phyloP scores from a whole-genome alignment of 1,140 invertebrate genomes.

The Euwallacea fornicatus region DNA sequence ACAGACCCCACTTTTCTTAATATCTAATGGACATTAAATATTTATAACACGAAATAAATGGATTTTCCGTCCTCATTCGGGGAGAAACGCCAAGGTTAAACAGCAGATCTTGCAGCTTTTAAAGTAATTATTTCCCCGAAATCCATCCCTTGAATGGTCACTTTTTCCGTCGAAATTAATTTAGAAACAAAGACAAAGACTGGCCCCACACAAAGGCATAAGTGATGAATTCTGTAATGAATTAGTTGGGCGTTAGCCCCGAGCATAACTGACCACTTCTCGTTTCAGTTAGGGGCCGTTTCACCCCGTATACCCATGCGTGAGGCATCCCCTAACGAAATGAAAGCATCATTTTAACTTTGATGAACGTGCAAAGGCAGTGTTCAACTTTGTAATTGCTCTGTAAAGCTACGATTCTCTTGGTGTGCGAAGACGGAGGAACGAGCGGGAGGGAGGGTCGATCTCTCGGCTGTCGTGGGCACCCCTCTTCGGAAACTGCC shows the following conservation, averaged over 20 bases:
- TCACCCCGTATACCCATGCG: no score
- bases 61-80: slow-evolving; percentile 29
- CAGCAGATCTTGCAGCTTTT: slow-evolving; percentile 26
- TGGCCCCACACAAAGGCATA: slow-evolving; percentile 40
- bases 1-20: slow-evolving; percentile 33
- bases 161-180: no score
- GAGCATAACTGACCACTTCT: slow-evolving; percentile 36
- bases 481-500: no score
- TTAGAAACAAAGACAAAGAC: slow-evolving; percentile 10
- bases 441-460: no score
- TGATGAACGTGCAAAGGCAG: no score
- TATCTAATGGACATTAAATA: slow-evolving; percentile 43
- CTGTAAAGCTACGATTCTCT: no score
- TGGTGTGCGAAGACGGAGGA: no score
- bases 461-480: no score
- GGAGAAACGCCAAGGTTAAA: slow-evolving; percentile 17
- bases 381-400: no score
- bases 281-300: neutral
- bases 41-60: slow-evolving; percentile 43
- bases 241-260: slow-evolving; percentile 40
- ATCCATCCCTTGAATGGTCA: slow-evolving; percentile 1
- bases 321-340: no score
- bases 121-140: slow-evolving; percentile 31
- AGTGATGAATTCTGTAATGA: slow-evolving; percentile 44
- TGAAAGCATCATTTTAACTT: no score